Evolutionary conservation across 1,140 invertebrate genomes (phyloP).

Genomic region (Drosophila sucinea): DNA sequence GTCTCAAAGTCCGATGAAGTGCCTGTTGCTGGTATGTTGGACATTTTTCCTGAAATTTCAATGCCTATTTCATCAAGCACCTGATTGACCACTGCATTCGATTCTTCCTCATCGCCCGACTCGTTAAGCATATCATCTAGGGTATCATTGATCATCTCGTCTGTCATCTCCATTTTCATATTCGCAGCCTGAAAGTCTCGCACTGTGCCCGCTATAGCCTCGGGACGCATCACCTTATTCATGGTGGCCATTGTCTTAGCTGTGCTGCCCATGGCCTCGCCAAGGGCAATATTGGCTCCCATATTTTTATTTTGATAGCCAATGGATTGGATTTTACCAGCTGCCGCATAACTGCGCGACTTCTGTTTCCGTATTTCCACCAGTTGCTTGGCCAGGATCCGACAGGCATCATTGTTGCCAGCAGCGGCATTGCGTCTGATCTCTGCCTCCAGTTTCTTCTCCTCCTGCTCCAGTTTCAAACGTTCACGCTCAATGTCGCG

Average conservation of each 20-base stretch:
- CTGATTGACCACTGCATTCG: conserved; percentile 92
- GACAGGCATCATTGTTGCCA: conserved; percentile 93
- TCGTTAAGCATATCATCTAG: conserved; percentile 95
- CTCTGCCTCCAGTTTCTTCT: conserved; percentile 95
- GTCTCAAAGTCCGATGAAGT: conserved; percentile 85
- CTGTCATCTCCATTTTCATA: conserved; percentile 96
- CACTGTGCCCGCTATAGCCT: conserved; percentile 91
- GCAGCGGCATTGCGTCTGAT: conserved; percentile 94
- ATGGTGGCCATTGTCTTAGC: conserved; percentile 94
- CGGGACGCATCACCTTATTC: conserved; percentile 94
- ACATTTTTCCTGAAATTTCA: conserved; percentile 93
- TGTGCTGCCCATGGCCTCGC: conserved; percentile 93
- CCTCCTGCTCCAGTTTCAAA: conserved; percentile 91
- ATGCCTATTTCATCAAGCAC: conserved; percentile 98
- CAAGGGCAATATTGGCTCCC: conserved; percentile 93
- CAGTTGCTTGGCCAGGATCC: conserved; percentile 94
- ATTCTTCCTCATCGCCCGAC: conserved; percentile 95
- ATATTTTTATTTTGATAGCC: conserved; percentile 94
- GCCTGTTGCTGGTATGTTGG: conserved; percentile 87
- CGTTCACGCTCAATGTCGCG: conserved; percentile 93
- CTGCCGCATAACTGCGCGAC: conserved; percentile 90
- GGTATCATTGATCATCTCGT: conserved; percentile 97
- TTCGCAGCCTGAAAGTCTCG: conserved; percentile 92
- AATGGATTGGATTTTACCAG: conserved; percentile 90
- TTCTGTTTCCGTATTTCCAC: conserved; percentile 95